These are phyloP conservation scores for Hypsibius dujardini DNA, from an alignment of 1,140 invertebrate species.

Conservation along the genomic window DNA sequence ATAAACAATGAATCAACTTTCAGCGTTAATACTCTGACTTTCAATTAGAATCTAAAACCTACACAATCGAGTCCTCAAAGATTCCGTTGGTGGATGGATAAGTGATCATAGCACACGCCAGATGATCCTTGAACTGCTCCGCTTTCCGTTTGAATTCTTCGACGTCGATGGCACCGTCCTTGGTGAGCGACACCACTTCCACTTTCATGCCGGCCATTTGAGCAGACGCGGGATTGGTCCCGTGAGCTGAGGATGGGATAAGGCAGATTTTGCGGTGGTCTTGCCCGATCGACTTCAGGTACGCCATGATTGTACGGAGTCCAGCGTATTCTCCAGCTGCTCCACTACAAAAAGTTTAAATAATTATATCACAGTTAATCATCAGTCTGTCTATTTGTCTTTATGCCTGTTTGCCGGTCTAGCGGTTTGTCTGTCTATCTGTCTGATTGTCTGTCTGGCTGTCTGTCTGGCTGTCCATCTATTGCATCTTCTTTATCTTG, in stretches of 20 bases:
- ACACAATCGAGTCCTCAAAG: slow-evolving; percentile 77
- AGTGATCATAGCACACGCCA: slow-evolving; percentile 95
- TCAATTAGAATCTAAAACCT: slow-evolving; percentile 17
- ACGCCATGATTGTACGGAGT: slow-evolving; percentile 76
- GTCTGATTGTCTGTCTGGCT: no score
- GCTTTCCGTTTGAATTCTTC: slow-evolving; percentile 63
- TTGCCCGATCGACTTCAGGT: slow-evolving; percentile 68
- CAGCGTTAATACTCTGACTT: not conserved
- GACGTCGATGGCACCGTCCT: slow-evolving; percentile 76
- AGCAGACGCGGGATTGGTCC: slow-evolving; percentile 94
- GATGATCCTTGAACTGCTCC: slow-evolving; percentile 56
- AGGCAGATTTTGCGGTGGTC: slow-evolving; percentile 70
- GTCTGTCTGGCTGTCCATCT: no score
- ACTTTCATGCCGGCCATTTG: slow-evolving; percentile 98
- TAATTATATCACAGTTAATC: no score
- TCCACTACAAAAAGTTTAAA: slow-evolving; percentile 45
- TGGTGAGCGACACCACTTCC: slow-evolving; percentile 62
- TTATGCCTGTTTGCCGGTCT: no score
- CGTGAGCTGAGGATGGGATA: slow-evolving; percentile 92
- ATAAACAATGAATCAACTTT: not conserved
- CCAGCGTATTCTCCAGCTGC: slow-evolving; percentile 98
- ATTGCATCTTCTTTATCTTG: no score
- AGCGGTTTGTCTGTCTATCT: no score
- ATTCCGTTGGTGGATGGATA: slow-evolving; percentile 98
- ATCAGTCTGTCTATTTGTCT: no score